phyloP scores from a whole-genome alignment of 2,113 vertebrate species.

The Ictidomys tridecemlineatus region DNA sequence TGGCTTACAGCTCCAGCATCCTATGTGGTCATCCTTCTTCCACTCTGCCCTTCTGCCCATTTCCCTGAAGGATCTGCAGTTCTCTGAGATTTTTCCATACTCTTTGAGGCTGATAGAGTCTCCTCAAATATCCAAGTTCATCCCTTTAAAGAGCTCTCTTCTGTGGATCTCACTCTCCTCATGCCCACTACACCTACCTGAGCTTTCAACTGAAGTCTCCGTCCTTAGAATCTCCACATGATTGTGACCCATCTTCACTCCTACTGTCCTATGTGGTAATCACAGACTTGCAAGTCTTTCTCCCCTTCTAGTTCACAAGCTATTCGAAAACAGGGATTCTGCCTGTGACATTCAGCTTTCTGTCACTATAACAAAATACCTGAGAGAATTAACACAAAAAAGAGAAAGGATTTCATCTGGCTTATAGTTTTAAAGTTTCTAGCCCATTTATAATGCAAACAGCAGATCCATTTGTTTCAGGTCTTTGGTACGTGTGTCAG shows the following conservation, averaged over 20 bases:
- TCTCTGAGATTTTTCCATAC: not conserved
- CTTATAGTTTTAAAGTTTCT: not conserved
- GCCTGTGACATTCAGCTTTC: not conserved
- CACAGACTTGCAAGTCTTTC: rapidly evolving
- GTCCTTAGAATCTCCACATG: not conserved
- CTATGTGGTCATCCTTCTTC: not conserved
- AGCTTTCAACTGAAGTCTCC: not conserved
- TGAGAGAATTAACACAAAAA: not conserved
- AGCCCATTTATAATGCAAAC: too few relatives aligned
- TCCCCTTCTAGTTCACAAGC: not conserved
- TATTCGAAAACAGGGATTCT: not conserved
- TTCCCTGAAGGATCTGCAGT: not conserved
- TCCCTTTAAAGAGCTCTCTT: too few relatives aligned
- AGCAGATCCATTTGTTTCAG: too few relatives aligned
- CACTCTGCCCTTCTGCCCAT: not conserved
- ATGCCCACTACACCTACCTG: rapidly evolving
- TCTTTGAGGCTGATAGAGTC: not conserved
- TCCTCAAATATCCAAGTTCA: not conserved
- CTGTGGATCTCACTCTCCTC: not conserved
- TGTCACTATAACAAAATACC: not conserved
- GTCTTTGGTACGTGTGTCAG: too few relatives aligned
- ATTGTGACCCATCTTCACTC: not conserved
- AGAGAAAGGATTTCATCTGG: not conserved
- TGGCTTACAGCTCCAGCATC: not conserved
- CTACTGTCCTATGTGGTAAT: too few relatives aligned